Percentiles rank a stretch among this genome's conserved stretches.
Evolutionary conservation across 2,888 invertebrate species (phyloP).

Genomic region (Pristionchus fissidentatus): DNA sequence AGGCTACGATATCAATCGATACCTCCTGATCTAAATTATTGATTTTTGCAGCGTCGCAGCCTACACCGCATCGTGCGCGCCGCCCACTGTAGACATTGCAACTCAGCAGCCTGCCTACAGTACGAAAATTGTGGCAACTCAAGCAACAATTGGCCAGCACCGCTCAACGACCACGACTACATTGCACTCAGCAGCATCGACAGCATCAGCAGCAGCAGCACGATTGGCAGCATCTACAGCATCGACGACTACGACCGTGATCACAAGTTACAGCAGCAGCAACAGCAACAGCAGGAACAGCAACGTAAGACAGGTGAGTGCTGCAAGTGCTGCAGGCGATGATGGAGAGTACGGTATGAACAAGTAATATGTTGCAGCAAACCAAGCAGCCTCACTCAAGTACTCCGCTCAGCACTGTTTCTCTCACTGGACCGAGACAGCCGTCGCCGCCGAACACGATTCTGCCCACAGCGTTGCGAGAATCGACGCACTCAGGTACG

Average conservation of each 20-base stretch:
- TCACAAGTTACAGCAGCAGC: constrained; percentile 18
- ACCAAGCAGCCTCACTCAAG: neutral
- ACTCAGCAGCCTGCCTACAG: constrained; percentile 43
- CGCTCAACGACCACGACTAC: neutral
- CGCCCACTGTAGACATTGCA: constrained; percentile 42
- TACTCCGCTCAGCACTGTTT: constrained; percentile 34
- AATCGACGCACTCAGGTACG: constrained; percentile 47
- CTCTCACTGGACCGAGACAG: constrained; percentile 32
- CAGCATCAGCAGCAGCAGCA: neutral
- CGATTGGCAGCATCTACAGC: neutral
- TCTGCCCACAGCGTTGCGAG: constrained; percentile 23
- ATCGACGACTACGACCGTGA: neutral
- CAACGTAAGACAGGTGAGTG: constrained; percentile 25
- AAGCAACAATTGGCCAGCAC: constrained; percentile 9
- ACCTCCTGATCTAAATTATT: neutral
- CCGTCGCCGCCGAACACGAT: constrained; percentile 29
- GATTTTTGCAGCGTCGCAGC: neutral
- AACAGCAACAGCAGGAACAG: neutral
- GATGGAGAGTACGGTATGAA: neutral
- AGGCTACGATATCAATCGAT: neutral
- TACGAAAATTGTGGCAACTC: constrained; percentile 47
- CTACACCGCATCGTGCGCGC: constrained; percentile 21
- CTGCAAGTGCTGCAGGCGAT: neutral
- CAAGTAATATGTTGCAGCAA: neutral
- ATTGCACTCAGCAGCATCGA: neutral